A percentile compares a stretch with the other conserved stretches of the same genome.
Evolutionary conservation across 2,888 invertebrate species (phyloP).

Genomic region (Apotomis capreana): DNA sequence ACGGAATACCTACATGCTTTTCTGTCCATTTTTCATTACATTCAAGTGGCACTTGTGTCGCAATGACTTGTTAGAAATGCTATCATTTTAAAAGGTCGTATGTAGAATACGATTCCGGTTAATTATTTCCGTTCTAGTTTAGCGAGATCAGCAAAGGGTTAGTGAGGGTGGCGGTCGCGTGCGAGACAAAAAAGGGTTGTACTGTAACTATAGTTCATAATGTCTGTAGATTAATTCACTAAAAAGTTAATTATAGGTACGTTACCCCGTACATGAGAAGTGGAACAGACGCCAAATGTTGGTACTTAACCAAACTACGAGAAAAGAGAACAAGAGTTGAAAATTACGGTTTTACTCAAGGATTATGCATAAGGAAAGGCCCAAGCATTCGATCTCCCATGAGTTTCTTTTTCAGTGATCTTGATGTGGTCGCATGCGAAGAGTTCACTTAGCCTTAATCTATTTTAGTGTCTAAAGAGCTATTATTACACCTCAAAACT

Average conservation of each 20-base stretch:
- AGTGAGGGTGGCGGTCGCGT: constrained; percentile 8
- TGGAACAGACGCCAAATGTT: neutral
- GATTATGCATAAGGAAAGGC: no score
- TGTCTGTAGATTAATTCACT: neutral
- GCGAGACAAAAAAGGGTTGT: constrained; percentile 17
- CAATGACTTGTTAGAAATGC: constrained; percentile 60
- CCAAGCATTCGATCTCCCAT: no score
- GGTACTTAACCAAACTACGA: no score
- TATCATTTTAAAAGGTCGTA: neutral
- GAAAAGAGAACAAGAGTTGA: no score
- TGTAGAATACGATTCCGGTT: neutral
- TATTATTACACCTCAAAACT: no score
- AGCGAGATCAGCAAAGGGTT: neutral
- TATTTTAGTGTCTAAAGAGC: no score
- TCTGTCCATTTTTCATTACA: constrained; percentile 70
- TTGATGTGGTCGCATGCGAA: no score
- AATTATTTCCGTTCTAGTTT: neutral
- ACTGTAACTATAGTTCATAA: neutral
- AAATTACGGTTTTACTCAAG: no score
- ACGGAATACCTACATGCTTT: constrained; percentile 48
- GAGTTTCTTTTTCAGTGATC: no score
- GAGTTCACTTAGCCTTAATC: no score
- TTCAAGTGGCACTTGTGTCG: constrained; percentile 66
- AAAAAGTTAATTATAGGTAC: neutral
- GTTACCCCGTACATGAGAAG: neutral